Percentiles rank a stretch among this genome's conserved stretches.
Evolutionary conservation across 2,113 vertebrate genomes (phyloP).

Genomic region (Myiopsitta monachus): DNA sequence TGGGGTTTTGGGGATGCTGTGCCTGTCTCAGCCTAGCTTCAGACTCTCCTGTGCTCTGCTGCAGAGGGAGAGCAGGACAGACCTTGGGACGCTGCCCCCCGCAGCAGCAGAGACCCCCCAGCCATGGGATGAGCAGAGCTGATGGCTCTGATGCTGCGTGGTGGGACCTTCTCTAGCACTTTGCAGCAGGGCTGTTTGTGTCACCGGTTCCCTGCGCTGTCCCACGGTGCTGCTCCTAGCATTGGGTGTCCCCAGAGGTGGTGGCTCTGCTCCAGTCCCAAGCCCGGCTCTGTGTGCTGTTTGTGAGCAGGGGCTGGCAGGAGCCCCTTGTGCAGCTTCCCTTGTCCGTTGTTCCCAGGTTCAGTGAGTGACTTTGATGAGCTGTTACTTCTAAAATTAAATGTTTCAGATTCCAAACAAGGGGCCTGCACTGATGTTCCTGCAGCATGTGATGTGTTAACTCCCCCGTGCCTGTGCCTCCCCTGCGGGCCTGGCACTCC

Average conservation of each 20-base stretch:
- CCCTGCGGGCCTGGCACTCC: background rate
- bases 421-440: background rate
- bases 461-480: background rate
- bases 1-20: background rate
- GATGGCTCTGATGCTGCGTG: rapidly evolving
- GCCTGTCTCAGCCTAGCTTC: background rate
- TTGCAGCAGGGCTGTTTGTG: rapidly evolving
- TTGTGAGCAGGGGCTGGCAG: background rate
- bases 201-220: background rate
- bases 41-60: background rate
- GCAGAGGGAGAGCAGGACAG: background rate
- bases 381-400: slow-evolving; percentile 34
- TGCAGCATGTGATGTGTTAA: background rate
- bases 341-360: background rate
- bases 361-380: background rate
- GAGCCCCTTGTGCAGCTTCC: background rate
- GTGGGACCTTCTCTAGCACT: background rate
- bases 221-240: rapidly evolving
- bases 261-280: background rate
- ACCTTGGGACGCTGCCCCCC: background rate
- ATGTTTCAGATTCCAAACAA: background rate
- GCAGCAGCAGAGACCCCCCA: background rate
- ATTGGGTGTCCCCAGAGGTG: rapidly evolving
- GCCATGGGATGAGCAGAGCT: background rate
- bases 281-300: background rate